Percentiles rank a stretch among this genome's conserved stretches.
These are phyloP conservation scores for Crax fasciolata DNA, from an alignment of 2,797 vertebrate genomes.

Conservation along the genomic window DNA sequence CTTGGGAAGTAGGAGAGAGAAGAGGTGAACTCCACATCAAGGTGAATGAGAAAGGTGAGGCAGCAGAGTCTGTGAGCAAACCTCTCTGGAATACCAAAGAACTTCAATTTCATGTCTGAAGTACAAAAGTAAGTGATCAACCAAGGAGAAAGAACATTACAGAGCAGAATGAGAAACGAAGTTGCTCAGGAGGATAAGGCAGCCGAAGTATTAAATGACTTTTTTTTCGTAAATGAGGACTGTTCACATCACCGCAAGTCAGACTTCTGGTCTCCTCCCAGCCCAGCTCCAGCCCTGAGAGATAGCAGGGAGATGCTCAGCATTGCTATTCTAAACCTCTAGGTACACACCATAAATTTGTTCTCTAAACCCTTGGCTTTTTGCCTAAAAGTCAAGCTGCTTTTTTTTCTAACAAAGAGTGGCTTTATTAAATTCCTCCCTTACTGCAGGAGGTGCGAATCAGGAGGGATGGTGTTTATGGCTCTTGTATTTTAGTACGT, in stretches of 20 bases:
- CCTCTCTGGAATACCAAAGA: conserved; percentile 68
- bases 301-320: not conserved
- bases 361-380: conserved; percentile 7
- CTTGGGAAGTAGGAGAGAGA: not conserved
- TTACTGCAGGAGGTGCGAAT: not conserved
- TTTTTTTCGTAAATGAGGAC: conserved; percentile 41
- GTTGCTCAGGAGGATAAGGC: conserved; percentile 49
- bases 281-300: not conserved
- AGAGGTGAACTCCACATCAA: conserved; percentile 15
- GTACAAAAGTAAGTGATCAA: conserved; percentile 66
- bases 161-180: conserved; percentile 72
- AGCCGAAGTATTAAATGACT: conserved; percentile 60
- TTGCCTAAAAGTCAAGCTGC: conserved; percentile 8
- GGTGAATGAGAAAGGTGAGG: conserved; percentile 8
- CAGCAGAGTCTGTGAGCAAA: conserved; percentile 27
- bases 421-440: conserved; percentile 32
- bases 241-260: conserved; percentile 3
- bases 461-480: not conserved
- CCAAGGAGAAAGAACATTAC: conserved; percentile 78
- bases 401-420: not conserved
- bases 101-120: conserved; percentile 67
- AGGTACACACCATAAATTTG: not conserved
- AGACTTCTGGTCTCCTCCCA: not conserved
- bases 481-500: not conserved
- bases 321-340: not conserved